A percentile compares a stretch with the other conserved stretches of the same genome.
Conservation (phyloP, 2,888 invertebrate genomes). For the Poecilobothrus nobilitatus region DNA sequence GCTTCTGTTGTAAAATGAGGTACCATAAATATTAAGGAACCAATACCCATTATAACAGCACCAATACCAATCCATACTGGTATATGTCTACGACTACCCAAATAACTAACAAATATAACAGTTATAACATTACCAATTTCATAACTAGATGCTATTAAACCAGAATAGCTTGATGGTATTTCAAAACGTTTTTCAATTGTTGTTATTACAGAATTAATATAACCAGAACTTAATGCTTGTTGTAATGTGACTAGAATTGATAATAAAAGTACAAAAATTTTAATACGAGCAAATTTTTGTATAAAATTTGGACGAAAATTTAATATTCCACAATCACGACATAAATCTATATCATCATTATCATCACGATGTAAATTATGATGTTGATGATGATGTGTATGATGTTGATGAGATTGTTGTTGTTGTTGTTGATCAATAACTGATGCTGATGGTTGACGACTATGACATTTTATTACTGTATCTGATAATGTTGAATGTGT, state of each 20-base stretch:
- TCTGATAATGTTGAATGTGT: conserved; percentile 21
- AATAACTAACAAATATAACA: conserved; percentile 90
- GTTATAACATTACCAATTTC: conserved; percentile 94
- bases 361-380: conserved; percentile 36
- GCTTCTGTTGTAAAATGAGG: conserved; percentile 84
- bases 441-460: conserved; percentile 68
- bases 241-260: conserved; percentile 85
- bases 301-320: conserved; percentile 76
- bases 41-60: conserved; percentile 87
- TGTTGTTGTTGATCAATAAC: conserved; percentile 63
- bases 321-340: conserved; percentile 78
- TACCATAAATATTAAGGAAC: conserved; percentile 84
- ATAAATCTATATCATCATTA: conserved; percentile 59
- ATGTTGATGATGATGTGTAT: conserved; percentile 19
- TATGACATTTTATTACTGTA: conserved; percentile 62
- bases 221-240: conserved; percentile 83
- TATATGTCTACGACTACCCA: conserved; percentile 85
- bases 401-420: conserved; percentile 51
- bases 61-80: conserved; percentile 91
- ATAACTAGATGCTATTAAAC: conserved; percentile 87
- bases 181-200: conserved; percentile 93
- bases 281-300: conserved; percentile 83
- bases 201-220: conserved; percentile 91
- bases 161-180: conserved; percentile 87
- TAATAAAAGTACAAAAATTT: conserved; percentile 82